Base-by-base conservation (phyloP, 2,888 invertebrate species). In the Dascillus cervinus region DNA sequence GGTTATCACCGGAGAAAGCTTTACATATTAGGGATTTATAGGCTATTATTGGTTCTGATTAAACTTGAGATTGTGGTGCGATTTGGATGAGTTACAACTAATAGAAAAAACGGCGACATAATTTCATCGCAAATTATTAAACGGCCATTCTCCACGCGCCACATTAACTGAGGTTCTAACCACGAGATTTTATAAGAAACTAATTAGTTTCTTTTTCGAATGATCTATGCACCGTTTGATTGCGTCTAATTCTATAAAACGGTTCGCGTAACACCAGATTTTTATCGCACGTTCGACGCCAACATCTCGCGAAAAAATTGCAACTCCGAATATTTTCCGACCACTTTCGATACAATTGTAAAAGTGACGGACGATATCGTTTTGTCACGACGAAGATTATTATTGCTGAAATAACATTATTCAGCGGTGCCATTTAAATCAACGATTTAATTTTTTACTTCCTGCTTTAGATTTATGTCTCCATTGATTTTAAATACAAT, bases 21-120 rank as follows among this genome's bases (percentile, higher is more conserved):
- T 43, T 49, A 52, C 55, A 49, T 56, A 56, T 58, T 55, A 51
- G 56, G 56, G 56, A 58, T 56, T 57, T 56, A 56, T 55, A 51
- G 54, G 39, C 53, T 50, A 53, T 56, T 56, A 56, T 56, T 53
- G 53, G 49, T 37, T 44, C 39, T 50, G 54, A 56, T 55, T 50
- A 43, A 38, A 46, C 42, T 36, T 34, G 41, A 39, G 52, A 52
- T 53, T 51, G 46, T 37, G 26, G 32, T 39, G 33, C 36, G 36
- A 40, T 26, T 37, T 34, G 39, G 41, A 46, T 46, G 46, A 49
- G 41, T 50, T 49, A 52, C 46, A 23, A 34, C 24, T 11, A n/a
- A n/a, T n/a, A n/a, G n/a, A n/a, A n/a, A n/a, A n/a, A n/a, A n/a
- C n/a, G n/a, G n/a, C n/a, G n/a, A n/a, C n/a, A n/a, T n/a, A n/a